A percentile compares a stretch with the other conserved stretches of the same genome.
These are phyloP conservation scores for Bubo blakistoni DNA, from an alignment of 2,113 vertebrate genomes.

Conservation along the genomic window DNA sequence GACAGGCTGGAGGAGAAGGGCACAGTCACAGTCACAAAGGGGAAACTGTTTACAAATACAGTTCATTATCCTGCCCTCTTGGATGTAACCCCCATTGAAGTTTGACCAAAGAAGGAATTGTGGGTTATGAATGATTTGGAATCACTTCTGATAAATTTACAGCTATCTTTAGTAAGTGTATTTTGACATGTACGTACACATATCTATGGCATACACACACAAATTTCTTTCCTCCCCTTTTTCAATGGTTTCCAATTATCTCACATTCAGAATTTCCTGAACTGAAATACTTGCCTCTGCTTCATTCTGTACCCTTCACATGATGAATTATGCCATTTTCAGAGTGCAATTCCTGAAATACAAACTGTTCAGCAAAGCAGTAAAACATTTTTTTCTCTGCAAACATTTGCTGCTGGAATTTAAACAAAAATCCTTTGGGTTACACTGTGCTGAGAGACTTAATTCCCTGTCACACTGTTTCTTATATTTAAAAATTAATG, in stretches of 20 bases:
- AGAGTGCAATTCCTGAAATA: not conserved
- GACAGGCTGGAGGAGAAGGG: not conserved
- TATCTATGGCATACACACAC: accelerated
- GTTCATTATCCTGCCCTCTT: not conserved
- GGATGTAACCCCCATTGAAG: not conserved
- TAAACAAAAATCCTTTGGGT: constrained; percentile 20
- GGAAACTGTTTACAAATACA: not conserved
- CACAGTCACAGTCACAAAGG: not conserved
- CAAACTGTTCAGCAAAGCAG: not conserved
- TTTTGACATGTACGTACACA: not conserved
- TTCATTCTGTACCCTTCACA: not conserved
- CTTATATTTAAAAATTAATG: constrained; percentile 39
- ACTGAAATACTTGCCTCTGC: not conserved
- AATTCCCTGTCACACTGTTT: not conserved
- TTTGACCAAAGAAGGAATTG: not conserved
- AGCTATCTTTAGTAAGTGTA: not conserved
- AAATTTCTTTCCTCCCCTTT: not conserved
- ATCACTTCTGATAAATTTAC: not conserved
- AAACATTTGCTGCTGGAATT: constrained; percentile 40
- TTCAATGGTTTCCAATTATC: not conserved
- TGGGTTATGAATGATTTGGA: not conserved
- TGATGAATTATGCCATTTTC: not conserved
- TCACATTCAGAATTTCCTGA: not conserved
- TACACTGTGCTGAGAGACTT: not conserved
- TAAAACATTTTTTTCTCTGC: not conserved